phyloP scores from a whole-genome alignment of 1,140 invertebrate genomes.

The Battus philenor region DNA sequence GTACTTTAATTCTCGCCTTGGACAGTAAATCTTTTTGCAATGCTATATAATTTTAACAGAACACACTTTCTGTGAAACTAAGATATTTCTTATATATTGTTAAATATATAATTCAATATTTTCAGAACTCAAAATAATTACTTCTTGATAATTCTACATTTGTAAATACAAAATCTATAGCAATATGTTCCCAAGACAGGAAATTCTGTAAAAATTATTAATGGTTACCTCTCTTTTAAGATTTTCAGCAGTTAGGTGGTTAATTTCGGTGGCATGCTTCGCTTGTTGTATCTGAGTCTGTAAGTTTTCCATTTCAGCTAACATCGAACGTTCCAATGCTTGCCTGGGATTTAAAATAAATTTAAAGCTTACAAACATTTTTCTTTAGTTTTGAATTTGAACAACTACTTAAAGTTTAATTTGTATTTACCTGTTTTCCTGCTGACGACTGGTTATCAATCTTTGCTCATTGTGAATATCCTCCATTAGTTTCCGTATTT shows the following conservation, averaged over 20 bases:
- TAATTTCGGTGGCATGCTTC: constrained; percentile 86
- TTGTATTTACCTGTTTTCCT: constrained; percentile 54
- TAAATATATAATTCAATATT: neutral
- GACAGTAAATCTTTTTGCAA: too few species aligned
- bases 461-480: constrained; percentile 76
- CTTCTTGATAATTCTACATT: too few species aligned
- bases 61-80: too few species aligned
- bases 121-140: neutral
- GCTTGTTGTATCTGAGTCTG: constrained; percentile 90
- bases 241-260: constrained; percentile 87
- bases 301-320: constrained; percentile 87
- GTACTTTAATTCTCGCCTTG: too few species aligned
- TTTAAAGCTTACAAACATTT: neutral
- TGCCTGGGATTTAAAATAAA: constrained; percentile 60
- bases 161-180: too few species aligned
- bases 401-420: neutral
- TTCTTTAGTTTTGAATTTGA: too few species aligned
- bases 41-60: too few species aligned
- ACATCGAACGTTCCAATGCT: constrained; percentile 84
- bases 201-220: neutral
- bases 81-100: too few species aligned
- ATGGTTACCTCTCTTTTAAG: constrained; percentile 86
- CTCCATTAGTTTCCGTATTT: constrained; percentile 85
- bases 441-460: constrained; percentile 46
- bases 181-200: too few species aligned